Conservation (phyloP, 2,888 invertebrate genomes). For the Antheraea assamensis region DNA sequence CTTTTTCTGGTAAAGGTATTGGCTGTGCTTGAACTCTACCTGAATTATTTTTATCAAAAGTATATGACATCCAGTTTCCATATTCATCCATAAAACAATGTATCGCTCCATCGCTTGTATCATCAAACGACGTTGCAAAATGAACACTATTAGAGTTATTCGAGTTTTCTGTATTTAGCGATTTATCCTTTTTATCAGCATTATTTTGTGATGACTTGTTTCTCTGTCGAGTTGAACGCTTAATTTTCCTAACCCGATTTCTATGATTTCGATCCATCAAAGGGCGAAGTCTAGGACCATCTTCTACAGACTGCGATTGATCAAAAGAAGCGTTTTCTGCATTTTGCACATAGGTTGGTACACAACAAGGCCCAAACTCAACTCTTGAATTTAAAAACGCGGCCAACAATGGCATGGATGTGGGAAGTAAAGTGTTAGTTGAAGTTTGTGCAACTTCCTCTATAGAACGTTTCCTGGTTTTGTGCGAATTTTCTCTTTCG, state of each 20-base stretch:
- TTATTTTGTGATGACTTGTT: slow-evolving; percentile 60
- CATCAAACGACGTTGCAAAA: slow-evolving; percentile 90
- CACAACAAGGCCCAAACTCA: slow-evolving; percentile 77
- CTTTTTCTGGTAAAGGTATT: slow-evolving; percentile 62
- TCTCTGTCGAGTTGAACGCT: slow-evolving; percentile 79
- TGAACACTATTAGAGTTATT: slow-evolving; percentile 76
- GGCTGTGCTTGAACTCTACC: slow-evolving; percentile 75
- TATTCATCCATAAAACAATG: slow-evolving; percentile 94
- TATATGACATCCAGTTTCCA: slow-evolving; percentile 92
- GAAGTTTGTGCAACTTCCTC: slow-evolving; percentile 84
- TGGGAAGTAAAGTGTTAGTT: slow-evolving; percentile 85
- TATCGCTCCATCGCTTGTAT: slow-evolving; percentile 91
- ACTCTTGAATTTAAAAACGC: slow-evolving; percentile 84
- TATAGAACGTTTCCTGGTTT: slow-evolving; percentile 77
- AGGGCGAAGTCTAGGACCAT: slow-evolving; percentile 65
- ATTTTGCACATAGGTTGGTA: slow-evolving; percentile 47
- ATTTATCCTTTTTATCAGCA: slow-evolving; percentile 62
- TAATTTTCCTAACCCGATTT: slow-evolving; percentile 79
- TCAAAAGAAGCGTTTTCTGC: slow-evolving; percentile 58
- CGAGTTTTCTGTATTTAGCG: slow-evolving; percentile 50
- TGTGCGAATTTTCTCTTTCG: slow-evolving; percentile 70
- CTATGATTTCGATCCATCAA: slow-evolving; percentile 78
- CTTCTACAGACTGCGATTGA: slow-evolving; percentile 55
- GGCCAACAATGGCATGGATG: slow-evolving; percentile 83
- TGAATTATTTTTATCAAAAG: slow-evolving; percentile 90